Percentiles rank a stretch among this genome's conserved stretches.
Conservation (phyloP, 2,113 vertebrate genomes). For the Semnornis frantzii region DNA sequence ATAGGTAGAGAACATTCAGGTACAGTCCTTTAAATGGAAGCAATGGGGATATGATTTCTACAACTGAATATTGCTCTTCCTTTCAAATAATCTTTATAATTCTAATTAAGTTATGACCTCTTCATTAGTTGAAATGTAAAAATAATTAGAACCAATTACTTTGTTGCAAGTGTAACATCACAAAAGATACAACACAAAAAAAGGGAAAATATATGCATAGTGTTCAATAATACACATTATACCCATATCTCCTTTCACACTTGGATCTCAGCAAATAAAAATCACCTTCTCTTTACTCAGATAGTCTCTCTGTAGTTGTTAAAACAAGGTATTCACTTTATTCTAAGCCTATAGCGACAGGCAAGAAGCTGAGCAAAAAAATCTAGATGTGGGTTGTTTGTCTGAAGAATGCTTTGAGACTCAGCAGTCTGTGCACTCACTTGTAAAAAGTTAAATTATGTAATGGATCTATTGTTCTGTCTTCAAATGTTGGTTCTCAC, state of each 20-base stretch:
- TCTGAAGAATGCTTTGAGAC: not conserved
- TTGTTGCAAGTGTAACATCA: not conserved
- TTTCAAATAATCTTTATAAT: not conserved
- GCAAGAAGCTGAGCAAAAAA: not conserved
- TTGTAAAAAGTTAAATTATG: not conserved
- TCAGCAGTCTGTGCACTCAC: not conserved
- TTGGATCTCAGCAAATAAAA: not conserved
- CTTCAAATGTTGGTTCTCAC: not conserved
- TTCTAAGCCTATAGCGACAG: not conserved
- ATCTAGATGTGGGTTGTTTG: not conserved
- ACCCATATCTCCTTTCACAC: not conserved
- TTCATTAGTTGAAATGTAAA: not conserved
- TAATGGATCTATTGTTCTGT: not conserved
- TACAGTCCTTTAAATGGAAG: not conserved
- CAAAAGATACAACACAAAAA: not conserved
- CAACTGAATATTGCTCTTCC: not conserved
- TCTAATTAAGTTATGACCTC: no score
- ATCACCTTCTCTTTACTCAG: not conserved
- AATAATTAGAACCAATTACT: not conserved
- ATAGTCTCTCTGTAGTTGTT: not conserved
- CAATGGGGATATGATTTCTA: not conserved
- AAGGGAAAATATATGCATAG: not conserved
- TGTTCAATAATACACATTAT: not conserved
- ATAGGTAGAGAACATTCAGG: not conserved
- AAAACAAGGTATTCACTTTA: not conserved